Evolutionary conservation across 2,797 vertebrate species (phyloP).

Genomic region (Sciurus vulgaris): DNA sequence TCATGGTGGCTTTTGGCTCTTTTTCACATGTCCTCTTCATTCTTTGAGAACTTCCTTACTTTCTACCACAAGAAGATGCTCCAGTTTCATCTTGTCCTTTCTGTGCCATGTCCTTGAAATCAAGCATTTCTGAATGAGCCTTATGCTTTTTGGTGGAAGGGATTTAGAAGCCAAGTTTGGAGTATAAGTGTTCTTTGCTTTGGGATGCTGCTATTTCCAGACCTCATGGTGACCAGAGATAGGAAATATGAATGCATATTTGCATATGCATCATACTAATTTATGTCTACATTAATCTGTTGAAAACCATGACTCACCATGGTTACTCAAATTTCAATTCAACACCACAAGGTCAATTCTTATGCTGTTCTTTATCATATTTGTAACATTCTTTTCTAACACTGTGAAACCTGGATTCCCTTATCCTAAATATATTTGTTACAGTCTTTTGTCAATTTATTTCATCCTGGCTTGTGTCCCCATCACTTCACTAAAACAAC

Average conservation of each 20-base stretch:
- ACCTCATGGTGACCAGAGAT: not conserved
- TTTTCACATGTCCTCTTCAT: conserved; percentile 14
- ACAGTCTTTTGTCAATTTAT: not conserved
- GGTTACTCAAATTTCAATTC: conserved; percentile 15
- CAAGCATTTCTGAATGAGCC: not conserved
- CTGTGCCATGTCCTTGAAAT: not conserved
- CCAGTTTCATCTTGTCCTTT: not conserved
- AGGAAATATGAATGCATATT: not conserved
- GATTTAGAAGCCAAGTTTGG: conserved; percentile 30
- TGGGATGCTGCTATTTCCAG: not conserved
- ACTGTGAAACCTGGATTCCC: not conserved
- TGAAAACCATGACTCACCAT: conserved; percentile 15
- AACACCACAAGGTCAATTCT: not conserved
- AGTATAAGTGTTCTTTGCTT: not conserved
- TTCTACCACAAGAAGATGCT: not conserved
- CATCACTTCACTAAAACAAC: not conserved
- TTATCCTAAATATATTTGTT: not conserved
- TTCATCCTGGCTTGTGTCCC: not conserved
- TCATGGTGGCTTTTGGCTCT: not conserved
- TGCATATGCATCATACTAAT: not conserved
- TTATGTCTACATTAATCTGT: not conserved
- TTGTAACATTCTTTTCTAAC: conserved; percentile 24
- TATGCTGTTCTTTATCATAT: conserved; percentile 21
- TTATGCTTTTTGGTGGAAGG: not conserved
- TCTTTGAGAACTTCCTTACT: not conserved